Evolutionary conservation across 2,888 invertebrate genomes (phyloP).

Genomic region (Stenchaetothrips biformis): DNA sequence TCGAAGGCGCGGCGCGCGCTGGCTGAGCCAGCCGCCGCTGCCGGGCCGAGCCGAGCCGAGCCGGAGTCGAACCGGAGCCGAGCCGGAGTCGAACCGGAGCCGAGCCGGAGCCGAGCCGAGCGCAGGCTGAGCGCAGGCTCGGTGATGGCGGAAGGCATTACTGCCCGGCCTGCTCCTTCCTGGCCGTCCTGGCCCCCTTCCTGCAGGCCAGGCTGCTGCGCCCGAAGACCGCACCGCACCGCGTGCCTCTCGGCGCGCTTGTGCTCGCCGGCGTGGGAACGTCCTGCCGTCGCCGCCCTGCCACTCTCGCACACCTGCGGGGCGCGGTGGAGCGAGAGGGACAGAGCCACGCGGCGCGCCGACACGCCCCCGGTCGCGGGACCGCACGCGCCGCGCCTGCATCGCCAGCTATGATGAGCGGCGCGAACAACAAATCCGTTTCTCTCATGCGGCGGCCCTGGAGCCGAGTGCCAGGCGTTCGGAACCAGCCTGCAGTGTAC

Average conservation of each 20-base stretch:
- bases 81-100: conserved; percentile 9
- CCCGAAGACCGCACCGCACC: too few species aligned
- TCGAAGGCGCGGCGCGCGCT: conserved; percentile 12
- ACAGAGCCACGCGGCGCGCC: too few species aligned
- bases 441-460: too few species aligned
- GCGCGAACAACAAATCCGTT: too few species aligned
- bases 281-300: background rate
- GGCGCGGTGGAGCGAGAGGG: too few species aligned
- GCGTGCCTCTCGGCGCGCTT: too few species aligned
- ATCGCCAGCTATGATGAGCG: too few species aligned
- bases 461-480: too few species aligned
- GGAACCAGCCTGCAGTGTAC: too few species aligned
- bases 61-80: background rate
- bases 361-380: background rate
- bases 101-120: background rate
- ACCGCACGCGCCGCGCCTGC: background rate
- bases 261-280: too few species aligned
- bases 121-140: background rate
- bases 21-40: background rate
- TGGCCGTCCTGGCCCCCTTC: too few species aligned
- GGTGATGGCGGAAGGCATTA: conserved; percentile 5
- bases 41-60: conserved; percentile 7
- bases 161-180: background rate
- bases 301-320: background rate
- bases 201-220: too few species aligned